Evolutionary conservation across 1,140 invertebrate genomes (phyloP), one percentile per base, ranked within the genome.

Genomic region (Drosophila guanche): DNA sequence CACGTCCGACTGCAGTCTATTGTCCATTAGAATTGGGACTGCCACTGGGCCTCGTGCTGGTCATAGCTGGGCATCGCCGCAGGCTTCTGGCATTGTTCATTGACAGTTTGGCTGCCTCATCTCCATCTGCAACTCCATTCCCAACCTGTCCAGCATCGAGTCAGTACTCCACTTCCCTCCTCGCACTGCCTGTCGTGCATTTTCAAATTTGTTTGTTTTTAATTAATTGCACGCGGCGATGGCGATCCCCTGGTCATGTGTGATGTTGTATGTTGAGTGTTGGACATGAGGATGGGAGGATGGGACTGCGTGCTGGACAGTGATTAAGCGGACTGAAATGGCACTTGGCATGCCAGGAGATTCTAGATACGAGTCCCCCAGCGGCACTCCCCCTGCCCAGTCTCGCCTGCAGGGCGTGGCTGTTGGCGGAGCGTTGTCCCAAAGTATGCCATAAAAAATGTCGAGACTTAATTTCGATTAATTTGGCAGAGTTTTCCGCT

Each of bases 181-280:
- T 43, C 51, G 23, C 55, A 25, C 43, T 40, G 57, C 50, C 65
- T 81, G 74, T 89, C 79, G 74, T 88, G 83, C 79, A 90, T 71
- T 90, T 84, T 78, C 79, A 90, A 90, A 86, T 90, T 89, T 90
- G 89, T 90, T 90, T 90, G 89, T 86, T 90, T 90, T 90, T 90
- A 90, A 90, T 90, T 90, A 90, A 90, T 90, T 90, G 89, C 89
- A 90, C 89, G 89, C 81, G 79, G 80, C 77, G 74, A 69, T 53
- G 60, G 51, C 71, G 63, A 59, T 42, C 12, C 22, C 33, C 57
- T 22, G 29, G 22, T 65, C 66, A 80, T 80, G 58, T 79, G 68
- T 54, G 55, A 43, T 23, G 25, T 33, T 42, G 40, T n/a, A 41
- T 37, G 14, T 50, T 29, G 14, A 56, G 6, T n/a, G 12, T 29